A percentile compares a stretch with the other conserved stretches of the same genome.
Evolutionary conservation across 2,888 invertebrate species (phyloP).

Genomic region (Microplitis manilae): DNA sequence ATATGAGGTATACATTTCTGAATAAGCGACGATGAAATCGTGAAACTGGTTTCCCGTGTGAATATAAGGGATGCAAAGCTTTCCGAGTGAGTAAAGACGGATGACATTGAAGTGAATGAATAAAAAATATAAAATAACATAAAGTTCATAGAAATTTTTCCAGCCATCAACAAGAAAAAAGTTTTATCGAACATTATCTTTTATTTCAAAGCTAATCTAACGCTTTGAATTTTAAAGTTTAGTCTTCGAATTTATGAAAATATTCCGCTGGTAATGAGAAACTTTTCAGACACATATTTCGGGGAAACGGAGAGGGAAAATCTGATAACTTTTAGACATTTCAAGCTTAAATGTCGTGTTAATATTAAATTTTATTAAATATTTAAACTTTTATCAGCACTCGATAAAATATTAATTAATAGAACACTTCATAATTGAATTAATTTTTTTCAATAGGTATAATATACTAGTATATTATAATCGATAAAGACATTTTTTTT

Average conservation of each 20-base stretch:
- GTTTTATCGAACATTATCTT: not conserved
- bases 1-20: not conserved
- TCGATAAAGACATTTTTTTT: not conserved
- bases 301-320: not conserved
- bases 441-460: no score
- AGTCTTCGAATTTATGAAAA: constrained; percentile 9
- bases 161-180: not conserved
- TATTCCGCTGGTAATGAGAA: constrained; percentile 20
- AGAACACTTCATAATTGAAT: no score
- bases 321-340: not conserved
- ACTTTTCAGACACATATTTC: constrained; percentile 2
- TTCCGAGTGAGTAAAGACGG: not conserved
- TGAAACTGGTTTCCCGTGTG: constrained; percentile 42
- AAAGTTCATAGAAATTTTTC: not conserved
- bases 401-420: no score
- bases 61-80: constrained; percentile 11
- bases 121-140: not conserved
- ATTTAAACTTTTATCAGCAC: not conserved
- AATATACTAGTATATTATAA: not conserved
- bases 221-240: not conserved
- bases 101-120: not conserved
- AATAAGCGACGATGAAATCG: not conserved
- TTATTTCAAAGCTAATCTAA: not conserved
- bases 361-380: not conserved
- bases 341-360: not conserved